phyloP scores from a whole-genome alignment of 2,888 invertebrate genomes.

The Scaptomyza tumidula region DNA sequence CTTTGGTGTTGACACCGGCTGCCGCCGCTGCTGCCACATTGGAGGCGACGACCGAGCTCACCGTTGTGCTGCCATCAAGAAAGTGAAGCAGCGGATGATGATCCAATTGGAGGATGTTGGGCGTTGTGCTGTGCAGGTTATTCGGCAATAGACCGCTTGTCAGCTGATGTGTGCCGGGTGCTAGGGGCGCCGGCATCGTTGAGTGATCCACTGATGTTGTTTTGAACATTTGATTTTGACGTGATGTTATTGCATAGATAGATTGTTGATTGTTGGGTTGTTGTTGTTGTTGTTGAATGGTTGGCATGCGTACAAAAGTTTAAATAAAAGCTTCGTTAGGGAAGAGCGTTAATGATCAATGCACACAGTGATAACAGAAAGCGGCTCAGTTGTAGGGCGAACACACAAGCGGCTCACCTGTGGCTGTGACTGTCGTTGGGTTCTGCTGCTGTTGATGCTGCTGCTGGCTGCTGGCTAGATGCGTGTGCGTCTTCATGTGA shows the following conservation, averaged over 20 bases:
- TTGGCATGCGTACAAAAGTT: slow-evolving; percentile 82
- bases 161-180: slow-evolving; percentile 67
- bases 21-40: slow-evolving; percentile 66
- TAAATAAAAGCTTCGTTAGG: slow-evolving; percentile 84
- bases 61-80: slow-evolving; percentile 82
- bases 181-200: slow-evolving; percentile 64
- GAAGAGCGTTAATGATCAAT: slow-evolving; percentile 80
- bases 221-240: slow-evolving; percentile 27
- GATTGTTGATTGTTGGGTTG: slow-evolving; percentile 46
- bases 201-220: slow-evolving; percentile 67
- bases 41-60: slow-evolving; percentile 78
- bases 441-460: slow-evolving; percentile 49
- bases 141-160: slow-evolving; percentile 67
- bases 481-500: slow-evolving; percentile 82
- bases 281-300: slow-evolving; percentile 32
- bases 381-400: slow-evolving; percentile 82
- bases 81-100: slow-evolving; percentile 82
- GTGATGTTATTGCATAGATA: slow-evolving; percentile 36
- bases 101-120: slow-evolving; percentile 77
- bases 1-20: slow-evolving; percentile 55
- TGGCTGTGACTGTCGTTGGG: slow-evolving; percentile 64
- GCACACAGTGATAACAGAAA: slow-evolving; percentile 80
- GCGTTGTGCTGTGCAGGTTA: slow-evolving; percentile 71
- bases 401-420: slow-evolving; percentile 81
- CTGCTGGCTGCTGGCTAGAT: slow-evolving; percentile 70